Evolutionary conservation across 1,140 invertebrate genomes (phyloP), one percentile per base, ranked within the genome.

Genomic region (Heliconius melpomene): DNA sequence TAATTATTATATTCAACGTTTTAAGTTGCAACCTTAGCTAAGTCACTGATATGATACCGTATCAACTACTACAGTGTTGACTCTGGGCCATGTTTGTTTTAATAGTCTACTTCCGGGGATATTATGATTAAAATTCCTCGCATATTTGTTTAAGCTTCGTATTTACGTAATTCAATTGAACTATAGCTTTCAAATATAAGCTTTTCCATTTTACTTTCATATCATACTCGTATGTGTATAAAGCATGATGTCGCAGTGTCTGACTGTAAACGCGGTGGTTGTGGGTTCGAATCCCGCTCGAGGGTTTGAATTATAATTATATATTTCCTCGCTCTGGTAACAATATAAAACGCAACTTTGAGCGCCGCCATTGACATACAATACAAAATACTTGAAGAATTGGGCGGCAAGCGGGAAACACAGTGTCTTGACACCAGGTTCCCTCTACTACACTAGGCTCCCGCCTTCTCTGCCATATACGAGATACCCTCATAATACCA

Each of bases 21-120:
- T 7, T 20, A 18, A 36, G 29, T 23, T 18, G 32, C 75, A 76
- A 36, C 75, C 75, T n/a, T 77, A 66, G 32, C 71, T n/a, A 72
- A 36, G 38, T 29, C 77, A 57, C 18, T 77, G 32, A 73, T 78
- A 77, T 72, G 38, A 32, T 57, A 72, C 26, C 20, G 66, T 66
- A 29, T 38, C 46, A n/a, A 20, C 60, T 54, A 72, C 50, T 36
- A 20, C 50, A 16, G n/a, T 78, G 77, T 73, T 78, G 50, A 78
- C 71, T 73, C 29, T 57, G 20, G 72, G 20, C 38, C 20, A 26
- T 74, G 77, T 78, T 78, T 78, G 57, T 74, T 78, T 60, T 78
- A 72, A 57, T 73, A 38, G 32, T 60, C 72, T 75, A n/a, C 60
- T 23, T 77, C 38, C 57, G 29, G 40, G 2, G 29, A 26, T 9